Base-by-base conservation (phyloP, 2,797 vertebrate species). In the Microhierax caerulescens region DNA sequence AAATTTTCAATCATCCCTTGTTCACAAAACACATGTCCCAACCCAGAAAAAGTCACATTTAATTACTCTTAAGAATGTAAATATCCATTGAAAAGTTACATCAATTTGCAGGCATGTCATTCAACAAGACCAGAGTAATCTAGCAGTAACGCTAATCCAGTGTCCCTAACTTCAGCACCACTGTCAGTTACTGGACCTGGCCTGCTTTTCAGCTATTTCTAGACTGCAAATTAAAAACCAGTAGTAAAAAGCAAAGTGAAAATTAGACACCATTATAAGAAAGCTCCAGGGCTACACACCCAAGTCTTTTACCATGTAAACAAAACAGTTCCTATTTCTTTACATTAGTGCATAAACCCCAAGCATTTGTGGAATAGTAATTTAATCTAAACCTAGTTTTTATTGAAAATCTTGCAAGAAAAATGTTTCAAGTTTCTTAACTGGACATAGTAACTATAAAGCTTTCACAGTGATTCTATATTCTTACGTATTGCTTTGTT, bases 111-210 rank as follows among this genome's bases (percentile, higher is more conserved):
- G 20, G 23, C 23, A 60, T 1, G 4, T 12, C 34, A 43, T 15
- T 51, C 16, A 79, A 10, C 4, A 32, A 20, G 53, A 63, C 1
- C 43, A 78, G 18, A 45, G 19, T 15, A 51, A 30, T 7, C 20
- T 1, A 57, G 37, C 34, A 54, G 60, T 5, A 23, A 48, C 0
- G 2, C 48, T 32, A 5, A 7, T 6, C n/a, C 9, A 30, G 43
- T 5, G 16, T 12, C 57, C 23, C 47, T 4, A 6, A 19, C 34
- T 57, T 57, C 37, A 84, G 65, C 43, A 56, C 32, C 63, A 18
- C 37, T 16, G 13, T 11, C 73, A 75, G 6, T n/a, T 21, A 37
- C 20, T 36, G 10, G 2, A 47, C 5, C 45, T 23, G 50, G 11
- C 50, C 41, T 64, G 20, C 6, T 23, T 68, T 43, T 32, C 10